Base-by-base conservation (phyloP, 2,888 invertebrate genomes). In the Andrena bicolor region DNA sequence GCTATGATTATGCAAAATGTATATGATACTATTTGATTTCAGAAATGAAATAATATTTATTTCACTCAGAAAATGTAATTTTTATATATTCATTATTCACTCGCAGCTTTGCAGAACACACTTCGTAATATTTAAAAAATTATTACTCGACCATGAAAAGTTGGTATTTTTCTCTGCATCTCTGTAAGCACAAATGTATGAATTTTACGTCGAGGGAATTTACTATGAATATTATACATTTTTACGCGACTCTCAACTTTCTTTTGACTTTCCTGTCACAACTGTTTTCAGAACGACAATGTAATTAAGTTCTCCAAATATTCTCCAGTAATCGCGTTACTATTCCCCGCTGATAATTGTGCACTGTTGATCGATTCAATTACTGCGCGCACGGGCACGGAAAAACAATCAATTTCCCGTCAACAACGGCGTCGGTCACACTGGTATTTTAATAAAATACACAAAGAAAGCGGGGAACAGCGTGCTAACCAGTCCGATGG, bases 371-470 rank as follows among this genome's bases (percentile, higher is more conserved):
- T 65, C 58, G 64, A 79, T 76, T 70, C 70, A 65, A 70, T 76
- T 60, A 51, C 48, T 35, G 23, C 26, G n/a, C 58, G 60, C 20
- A 16, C 49, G n/a, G 13, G 41, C 30, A 41, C 2, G 48, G 48
- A 16, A 48, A 56, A 48, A 41, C 64, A 65, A 61, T 51, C 51
- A 61, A 73, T 72, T 73, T 61, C 49, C 35, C 53, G 32, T 66
- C 58, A 60, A 35, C 26, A n/a, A 23, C n/a, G 16, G 30, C 60
- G 51, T 10, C 30, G 48, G 3, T 16, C 56, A n/a, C 23, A 23
- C 35, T 26, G 51, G 28, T 35, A 56, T 80, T 80, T 80, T 72
- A 72, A 73, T 80, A 73, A 72, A 78, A 56, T 73, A 20, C 68
- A 49, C 35, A 58, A 68, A 78, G 72, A 78, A 68, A 72, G 30